phyloP scores from a whole-genome alignment of 2,113 vertebrate species.

The Cichladusa arquata region DNA sequence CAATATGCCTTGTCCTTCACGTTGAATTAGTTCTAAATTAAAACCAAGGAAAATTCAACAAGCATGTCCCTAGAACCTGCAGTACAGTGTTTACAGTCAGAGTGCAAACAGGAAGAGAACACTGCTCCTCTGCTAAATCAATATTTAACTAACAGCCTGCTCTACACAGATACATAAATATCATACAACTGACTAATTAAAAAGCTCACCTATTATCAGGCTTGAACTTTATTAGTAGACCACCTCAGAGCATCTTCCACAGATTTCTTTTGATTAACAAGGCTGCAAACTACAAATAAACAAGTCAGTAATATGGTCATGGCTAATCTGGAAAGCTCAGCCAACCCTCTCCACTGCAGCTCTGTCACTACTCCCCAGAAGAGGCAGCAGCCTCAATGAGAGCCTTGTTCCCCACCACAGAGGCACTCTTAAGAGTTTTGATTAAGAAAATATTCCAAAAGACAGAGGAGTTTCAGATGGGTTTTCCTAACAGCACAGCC shows the following conservation, averaged over 20 bases:
- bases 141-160: constrained; percentile 27
- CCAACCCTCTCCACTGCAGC: not conserved
- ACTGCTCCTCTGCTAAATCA: constrained; percentile 4
- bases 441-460: not conserved
- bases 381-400: not conserved
- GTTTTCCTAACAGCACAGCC: not conserved
- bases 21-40: not conserved
- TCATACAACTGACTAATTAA: not conserved
- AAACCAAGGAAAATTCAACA: not conserved
- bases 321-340: not conserved
- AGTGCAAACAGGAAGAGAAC: not conserved
- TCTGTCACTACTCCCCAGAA: not conserved
- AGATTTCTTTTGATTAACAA: not conserved
- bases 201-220: not conserved
- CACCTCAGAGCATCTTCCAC: not conserved
- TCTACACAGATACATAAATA: not conserved
- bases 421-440: not conserved
- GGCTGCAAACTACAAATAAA: not conserved
- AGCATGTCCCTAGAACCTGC: not conserved
- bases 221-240: not conserved
- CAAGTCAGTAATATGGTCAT: not conserved
- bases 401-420: not conserved
- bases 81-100: not conserved
- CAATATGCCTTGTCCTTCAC: not conserved
- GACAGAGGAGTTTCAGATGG: not conserved